These are phyloP conservation scores for Chondrilla cf. caribensis DNA, from an alignment of 37 sponge, comb jelly and placozoan genomes.

Conservation along the genomic window DNA sequence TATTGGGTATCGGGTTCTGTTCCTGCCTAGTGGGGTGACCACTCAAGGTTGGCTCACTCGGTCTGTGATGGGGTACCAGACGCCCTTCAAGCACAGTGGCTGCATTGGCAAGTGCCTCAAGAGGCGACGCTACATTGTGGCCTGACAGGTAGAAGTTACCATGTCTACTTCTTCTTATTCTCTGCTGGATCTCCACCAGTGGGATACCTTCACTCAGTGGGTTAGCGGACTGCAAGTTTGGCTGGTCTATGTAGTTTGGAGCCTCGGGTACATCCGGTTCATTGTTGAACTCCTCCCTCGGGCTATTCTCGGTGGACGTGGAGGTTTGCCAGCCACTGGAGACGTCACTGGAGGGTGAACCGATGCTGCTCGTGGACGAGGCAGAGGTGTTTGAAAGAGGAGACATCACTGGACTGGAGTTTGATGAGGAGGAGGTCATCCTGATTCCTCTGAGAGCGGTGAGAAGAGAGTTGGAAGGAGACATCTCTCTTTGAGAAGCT, in stretches of 20 bases:
- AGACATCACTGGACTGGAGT: slow-evolving; percentile 10
- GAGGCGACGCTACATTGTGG: not conserved
- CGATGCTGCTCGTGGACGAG: not conserved
- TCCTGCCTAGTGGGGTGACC: too few relatives aligned
- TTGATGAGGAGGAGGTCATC: not conserved
- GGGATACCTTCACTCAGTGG: not conserved
- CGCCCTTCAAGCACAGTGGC: slow-evolving; percentile 9
- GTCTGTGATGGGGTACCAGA: not conserved
- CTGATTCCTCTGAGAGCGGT: not conserved
- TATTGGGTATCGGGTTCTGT: too few relatives aligned
- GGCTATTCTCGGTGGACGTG: not conserved
- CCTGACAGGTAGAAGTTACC: slow-evolving; percentile 19
- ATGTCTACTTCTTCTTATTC: not conserved
- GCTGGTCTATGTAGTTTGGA: not conserved
- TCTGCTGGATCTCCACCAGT: not conserved
- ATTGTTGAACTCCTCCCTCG: not conserved
- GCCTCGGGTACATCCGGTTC: not conserved
- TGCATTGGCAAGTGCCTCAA: slow-evolving; percentile 14
- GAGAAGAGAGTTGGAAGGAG: slow-evolving; percentile 13
- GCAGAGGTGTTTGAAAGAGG: not conserved
- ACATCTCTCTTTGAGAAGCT: not conserved
- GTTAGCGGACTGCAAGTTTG: not conserved
- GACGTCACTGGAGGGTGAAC: slow-evolving; percentile 14
- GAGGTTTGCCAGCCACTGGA: not conserved
- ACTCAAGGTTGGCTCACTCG: too few relatives aligned